Evolutionary conservation across 2,113 vertebrate species (phyloP).

Genomic region (Sterna hirundo): DNA sequence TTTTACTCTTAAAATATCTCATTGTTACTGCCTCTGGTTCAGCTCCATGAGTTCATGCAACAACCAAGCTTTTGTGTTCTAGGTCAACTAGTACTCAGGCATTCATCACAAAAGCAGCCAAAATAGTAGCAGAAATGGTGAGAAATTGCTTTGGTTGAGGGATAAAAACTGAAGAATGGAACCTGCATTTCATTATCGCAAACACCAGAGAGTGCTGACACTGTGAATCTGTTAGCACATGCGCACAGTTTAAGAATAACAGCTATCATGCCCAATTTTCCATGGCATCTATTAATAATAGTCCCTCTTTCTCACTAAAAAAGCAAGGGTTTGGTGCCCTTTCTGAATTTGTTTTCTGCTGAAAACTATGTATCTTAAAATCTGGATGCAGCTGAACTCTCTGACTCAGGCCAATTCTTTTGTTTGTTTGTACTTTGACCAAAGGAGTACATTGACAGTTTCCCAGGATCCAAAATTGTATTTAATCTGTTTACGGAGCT

Average conservation of each 20-base stretch:
- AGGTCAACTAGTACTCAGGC: not conserved
- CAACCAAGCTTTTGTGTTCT: not conserved
- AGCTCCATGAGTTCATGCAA: not conserved
- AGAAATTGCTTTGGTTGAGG: not conserved
- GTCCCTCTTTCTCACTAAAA: not conserved
- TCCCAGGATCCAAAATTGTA: not conserved
- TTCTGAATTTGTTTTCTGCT: not conserved
- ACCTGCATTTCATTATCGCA: not conserved
- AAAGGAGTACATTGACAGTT: not conserved
- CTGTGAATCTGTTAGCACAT: not conserved
- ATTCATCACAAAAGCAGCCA: not conserved
- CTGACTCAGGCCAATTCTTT: not conserved
- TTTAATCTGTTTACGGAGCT: not conserved
- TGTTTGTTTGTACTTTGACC: not conserved
- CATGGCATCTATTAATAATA: not conserved
- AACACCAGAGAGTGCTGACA: not conserved
- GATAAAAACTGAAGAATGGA: not conserved
- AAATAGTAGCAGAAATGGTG: not conserved
- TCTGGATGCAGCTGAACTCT: not conserved
- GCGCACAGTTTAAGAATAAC: not conserved
- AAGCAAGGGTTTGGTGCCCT: not conserved
- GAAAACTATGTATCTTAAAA: not conserved
- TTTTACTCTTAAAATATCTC: not conserved
- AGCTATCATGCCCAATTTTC: not conserved
- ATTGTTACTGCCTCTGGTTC: not conserved